Percentiles rank a stretch among this genome's conserved stretches.
These are phyloP conservation scores for Tortrix viridana DNA, from an alignment of 2,888 invertebrate species.

Conservation along the genomic window DNA sequence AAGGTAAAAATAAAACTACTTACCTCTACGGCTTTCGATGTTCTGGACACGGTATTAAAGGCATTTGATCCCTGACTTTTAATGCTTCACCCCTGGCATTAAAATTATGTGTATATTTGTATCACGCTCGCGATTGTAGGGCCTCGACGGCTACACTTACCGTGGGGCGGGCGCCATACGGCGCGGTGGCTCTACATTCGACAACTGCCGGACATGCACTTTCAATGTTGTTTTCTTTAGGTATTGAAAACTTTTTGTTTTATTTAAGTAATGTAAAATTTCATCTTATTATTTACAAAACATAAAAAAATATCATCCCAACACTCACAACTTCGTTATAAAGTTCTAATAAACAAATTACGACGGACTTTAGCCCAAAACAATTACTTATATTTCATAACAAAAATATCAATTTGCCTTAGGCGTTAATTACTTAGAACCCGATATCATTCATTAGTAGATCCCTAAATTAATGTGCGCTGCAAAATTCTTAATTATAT, in stretches of 20 bases:
- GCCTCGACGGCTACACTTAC: conserved; percentile 65
- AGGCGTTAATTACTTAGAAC: conserved; percentile 81
- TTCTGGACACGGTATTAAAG: conserved; percentile 69
- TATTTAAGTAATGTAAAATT: too few relatives aligned
- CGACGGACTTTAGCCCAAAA: neutral
- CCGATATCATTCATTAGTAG: conserved; percentile 81
- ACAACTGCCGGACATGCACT: conserved; percentile 45
- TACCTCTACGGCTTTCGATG: conserved; percentile 52
- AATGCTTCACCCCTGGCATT: conserved; percentile 84
- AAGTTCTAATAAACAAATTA: too few relatives aligned
- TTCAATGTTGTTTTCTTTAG: conserved; percentile 2
- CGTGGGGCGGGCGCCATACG: conserved; percentile 57
- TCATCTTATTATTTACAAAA: too few relatives aligned
- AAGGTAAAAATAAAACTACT: conserved; percentile 29
- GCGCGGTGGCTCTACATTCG: conserved; percentile 72
- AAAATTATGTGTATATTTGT: conserved; percentile 84
- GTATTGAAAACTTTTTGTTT: too few relatives aligned
- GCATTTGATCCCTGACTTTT: conserved; percentile 85
- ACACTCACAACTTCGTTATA: too few relatives aligned
- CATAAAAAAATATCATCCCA: too few relatives aligned
- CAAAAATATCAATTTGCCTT: conserved; percentile 72
- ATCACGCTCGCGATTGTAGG: conserved; percentile 83
- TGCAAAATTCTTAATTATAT: conserved; percentile 84
- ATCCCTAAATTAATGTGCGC: conserved; percentile 81
- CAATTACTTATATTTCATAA: conserved; percentile 53